Conservation (phyloP, 2,888 invertebrate genomes). For the Dione juno region DNA sequence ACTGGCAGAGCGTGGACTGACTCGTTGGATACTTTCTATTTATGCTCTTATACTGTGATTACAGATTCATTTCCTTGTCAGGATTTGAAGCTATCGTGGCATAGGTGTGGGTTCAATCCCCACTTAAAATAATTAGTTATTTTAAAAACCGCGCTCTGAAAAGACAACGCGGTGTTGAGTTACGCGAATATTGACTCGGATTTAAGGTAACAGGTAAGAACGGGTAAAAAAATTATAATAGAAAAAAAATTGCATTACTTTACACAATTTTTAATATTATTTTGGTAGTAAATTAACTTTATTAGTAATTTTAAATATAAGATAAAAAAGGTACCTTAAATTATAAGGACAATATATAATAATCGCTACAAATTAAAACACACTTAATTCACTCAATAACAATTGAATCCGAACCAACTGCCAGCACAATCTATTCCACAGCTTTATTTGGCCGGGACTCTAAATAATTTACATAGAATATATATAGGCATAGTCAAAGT, state of each 20-base stretch:
- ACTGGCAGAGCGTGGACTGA: neutral
- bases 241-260: too few relatives aligned
- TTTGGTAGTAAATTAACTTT: too few relatives aligned
- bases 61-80: neutral
- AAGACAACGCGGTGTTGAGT: neutral
- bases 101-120: neutral
- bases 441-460: neutral
- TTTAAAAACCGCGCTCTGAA: neutral
- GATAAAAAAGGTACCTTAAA: too few relatives aligned
- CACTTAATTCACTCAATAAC: neutral
- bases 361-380: neutral
- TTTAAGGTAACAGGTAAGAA: too few relatives aligned
- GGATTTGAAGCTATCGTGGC: neutral
- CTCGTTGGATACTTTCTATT: neutral
- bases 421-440: neutral
- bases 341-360: too few relatives aligned
- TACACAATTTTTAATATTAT: too few relatives aligned
- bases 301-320: too few relatives aligned
- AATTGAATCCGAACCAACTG: neutral
- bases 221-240: too few relatives aligned
- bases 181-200: too few relatives aligned
- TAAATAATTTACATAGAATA: conserved; percentile 24
- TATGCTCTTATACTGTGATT: neutral
- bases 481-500: conserved; percentile 22
- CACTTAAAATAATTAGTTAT: neutral